These are phyloP conservation scores for Lepidurus apus DNA, from an alignment of 1,140 invertebrate species.

Conservation along the genomic window DNA sequence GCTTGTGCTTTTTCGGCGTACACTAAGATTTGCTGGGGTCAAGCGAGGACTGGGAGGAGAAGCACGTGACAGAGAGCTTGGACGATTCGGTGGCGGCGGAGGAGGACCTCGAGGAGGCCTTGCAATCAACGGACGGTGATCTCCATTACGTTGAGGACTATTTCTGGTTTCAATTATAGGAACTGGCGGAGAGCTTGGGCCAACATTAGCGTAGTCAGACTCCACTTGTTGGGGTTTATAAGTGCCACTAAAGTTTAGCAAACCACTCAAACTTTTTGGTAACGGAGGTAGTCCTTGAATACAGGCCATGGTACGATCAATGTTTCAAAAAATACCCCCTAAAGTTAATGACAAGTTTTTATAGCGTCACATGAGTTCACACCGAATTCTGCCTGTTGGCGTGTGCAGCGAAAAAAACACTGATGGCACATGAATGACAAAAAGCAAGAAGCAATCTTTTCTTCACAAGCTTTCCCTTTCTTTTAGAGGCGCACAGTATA, in stretches of 20 bases:
- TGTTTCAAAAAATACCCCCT: not conserved
- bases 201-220: constrained; percentile 1
- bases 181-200: constrained; percentile 26
- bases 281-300: constrained; percentile 59
- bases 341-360: not conserved
- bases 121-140: constrained; percentile 40
- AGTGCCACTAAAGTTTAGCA: constrained; percentile 53
- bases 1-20: constrained; percentile 10
- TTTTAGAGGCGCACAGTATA: not conserved
- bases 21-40: constrained; percentile 49
- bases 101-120: constrained; percentile 44
- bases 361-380: not conserved
- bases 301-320: constrained; percentile 35
- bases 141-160: not conserved
- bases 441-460: not conserved
- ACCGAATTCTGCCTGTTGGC: not conserved
- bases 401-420: not conserved
- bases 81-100: constrained; percentile 40
- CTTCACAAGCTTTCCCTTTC: not conserved
- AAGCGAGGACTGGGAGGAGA: constrained; percentile 37
- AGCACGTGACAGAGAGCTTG: not conserved
- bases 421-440: not conserved
- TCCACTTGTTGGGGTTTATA: constrained; percentile 32
- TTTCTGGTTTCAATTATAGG: constrained; percentile 31
- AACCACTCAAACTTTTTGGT: constrained; percentile 74